Percentiles rank a stretch among this genome's conserved stretches.
phyloP scores from a whole-genome alignment of 2,113 vertebrate genomes.

The Sapayoa aenigma region DNA sequence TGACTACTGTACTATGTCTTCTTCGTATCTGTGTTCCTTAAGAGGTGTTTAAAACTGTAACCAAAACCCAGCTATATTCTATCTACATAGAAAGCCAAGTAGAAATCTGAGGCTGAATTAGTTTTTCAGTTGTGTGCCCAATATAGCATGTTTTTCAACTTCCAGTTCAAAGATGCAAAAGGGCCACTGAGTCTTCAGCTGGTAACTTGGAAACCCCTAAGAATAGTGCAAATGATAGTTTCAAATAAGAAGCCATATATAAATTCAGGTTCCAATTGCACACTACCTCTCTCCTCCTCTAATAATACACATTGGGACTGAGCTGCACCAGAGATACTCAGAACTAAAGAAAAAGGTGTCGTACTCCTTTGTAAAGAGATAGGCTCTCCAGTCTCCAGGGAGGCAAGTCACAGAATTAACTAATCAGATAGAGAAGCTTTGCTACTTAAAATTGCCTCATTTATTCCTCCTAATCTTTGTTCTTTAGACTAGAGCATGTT shows the following conservation, averaged over 20 bases:
- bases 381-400: not conserved
- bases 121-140: not conserved
- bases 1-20: not conserved
- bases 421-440: not conserved
- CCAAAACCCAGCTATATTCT: not conserved
- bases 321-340: not conserved
- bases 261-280: not conserved
- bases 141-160: not conserved
- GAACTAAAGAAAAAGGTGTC: not conserved
- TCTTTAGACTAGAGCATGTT: not conserved
- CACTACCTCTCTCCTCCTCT: not conserved
- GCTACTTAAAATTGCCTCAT: constrained; percentile 8
- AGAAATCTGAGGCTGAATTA: not conserved
- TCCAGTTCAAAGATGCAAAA: not conserved
- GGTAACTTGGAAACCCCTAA: not conserved
- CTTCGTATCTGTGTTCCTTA: not conserved
- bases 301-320: not conserved
- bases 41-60: not conserved
- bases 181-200: not conserved
- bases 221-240: not conserved
- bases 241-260: not conserved
- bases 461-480: constrained; percentile 9
- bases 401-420: not conserved
- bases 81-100: not conserved
- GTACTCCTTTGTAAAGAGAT: not conserved